Base-by-base conservation (phyloP, 2,113 vertebrate species). In the Porphyrio hochstetteri region DNA sequence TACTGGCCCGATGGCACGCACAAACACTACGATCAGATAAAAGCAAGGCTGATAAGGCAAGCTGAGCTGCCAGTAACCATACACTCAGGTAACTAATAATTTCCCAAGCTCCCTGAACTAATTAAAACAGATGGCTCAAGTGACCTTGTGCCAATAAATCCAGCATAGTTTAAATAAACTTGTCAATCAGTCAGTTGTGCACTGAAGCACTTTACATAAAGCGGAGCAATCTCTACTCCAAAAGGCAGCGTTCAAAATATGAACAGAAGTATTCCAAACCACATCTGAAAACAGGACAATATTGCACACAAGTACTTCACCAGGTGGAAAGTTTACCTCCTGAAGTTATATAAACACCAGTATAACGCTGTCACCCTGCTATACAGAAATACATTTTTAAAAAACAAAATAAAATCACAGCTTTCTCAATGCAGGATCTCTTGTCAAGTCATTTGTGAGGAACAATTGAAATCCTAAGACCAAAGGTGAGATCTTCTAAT, bases 61-160 rank as follows among this genome's bases (percentile, higher is more conserved):
- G 83, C 46, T 71, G 24, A 28, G 82, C 4, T 77, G 44, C 27
- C 1, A 5, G 16, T 68, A 89, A 71, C 31, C 27, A 52, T 57
- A 59, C 53, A 79, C 1, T 1, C 2, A 72, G 59, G 74, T 92
- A 91, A 92, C 16, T 59, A 80, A 67, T 59, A 72, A 63, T 48
- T 88, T 90, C 82, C 75, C 90, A 44, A 74, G 82, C 79, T 95
- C 93, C 61, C 78, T 27, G 25, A 65, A 82, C 65, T 88, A 81
- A 81, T 63, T 69, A 31, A 96, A 85, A 42, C 75, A 91, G 83
- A 71, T 79, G 86, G 69, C 59, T 90, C 53, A 1, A 59, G 46
- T 46, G 44, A 92, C 92, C 87, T 74, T 52, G 79, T 74, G 79
- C 67, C 90, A 92, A 46, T 59, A 96, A 90, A 95, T 42, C 36